Conservation (phyloP, 2,888 invertebrate species). For the Masnerella sp. region DNA sequence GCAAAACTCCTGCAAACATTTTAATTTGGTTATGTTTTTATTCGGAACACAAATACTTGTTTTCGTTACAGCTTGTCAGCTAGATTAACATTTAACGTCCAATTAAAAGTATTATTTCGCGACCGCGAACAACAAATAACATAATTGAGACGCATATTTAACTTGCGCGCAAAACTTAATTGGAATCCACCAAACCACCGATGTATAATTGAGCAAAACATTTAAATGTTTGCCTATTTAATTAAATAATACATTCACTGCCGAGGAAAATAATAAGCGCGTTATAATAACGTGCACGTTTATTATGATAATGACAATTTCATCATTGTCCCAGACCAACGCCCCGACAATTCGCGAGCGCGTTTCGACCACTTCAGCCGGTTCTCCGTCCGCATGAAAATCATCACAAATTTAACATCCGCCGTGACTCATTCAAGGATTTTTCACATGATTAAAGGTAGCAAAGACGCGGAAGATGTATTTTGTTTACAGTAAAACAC, state of each 20-base stretch:
- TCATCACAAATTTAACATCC: slow-evolving; percentile 25
- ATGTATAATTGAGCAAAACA: slow-evolving; percentile 11
- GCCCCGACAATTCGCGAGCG: slow-evolving; percentile 4
- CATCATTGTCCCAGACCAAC: background rate
- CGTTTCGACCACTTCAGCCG: slow-evolving; percentile 4
- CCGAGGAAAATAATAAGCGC: slow-evolving; percentile 19
- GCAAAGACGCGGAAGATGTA: slow-evolving; percentile 41
- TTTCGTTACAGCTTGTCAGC: background rate
- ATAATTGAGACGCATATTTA: slow-evolving; percentile 40
- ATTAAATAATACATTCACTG: slow-evolving; percentile 30
- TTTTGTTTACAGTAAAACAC: too few species aligned
- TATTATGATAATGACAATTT: slow-evolving; percentile 48
- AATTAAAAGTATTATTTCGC: slow-evolving; percentile 46
- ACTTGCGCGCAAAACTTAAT: slow-evolving; percentile 33
- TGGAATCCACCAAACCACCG: slow-evolving; percentile 23
- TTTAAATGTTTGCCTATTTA: slow-evolving; percentile 38
- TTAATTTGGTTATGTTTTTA: background rate
- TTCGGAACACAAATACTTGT: background rate
- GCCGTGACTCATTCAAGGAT: slow-evolving; percentile 27
- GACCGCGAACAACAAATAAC: slow-evolving; percentile 25
- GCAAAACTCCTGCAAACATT: background rate
- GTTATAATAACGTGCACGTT: slow-evolving; percentile 29
- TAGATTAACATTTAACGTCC: slow-evolving; percentile 19
- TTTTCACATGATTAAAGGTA: slow-evolving; percentile 38
- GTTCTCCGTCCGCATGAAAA: slow-evolving; percentile 37